Base-by-base conservation (phyloP, 2,113 vertebrate genomes). In the Nothocercus nigrocapillus region DNA sequence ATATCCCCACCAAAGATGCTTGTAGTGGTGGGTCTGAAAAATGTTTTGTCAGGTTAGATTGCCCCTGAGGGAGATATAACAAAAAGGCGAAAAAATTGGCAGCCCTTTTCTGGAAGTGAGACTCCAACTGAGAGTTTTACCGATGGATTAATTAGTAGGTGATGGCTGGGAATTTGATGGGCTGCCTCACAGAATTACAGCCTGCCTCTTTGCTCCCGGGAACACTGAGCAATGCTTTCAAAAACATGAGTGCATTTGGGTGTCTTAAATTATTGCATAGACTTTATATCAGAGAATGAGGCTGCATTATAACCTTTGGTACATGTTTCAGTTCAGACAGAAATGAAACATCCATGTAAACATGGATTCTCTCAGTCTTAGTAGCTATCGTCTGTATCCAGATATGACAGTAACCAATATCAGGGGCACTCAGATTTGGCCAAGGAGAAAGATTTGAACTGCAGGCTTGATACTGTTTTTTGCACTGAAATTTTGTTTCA, bases 71-170 rank as follows among this genome's bases (percentile, higher is more conserved):
- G 86, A 93, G 16, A 42, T 72, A 13, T 74, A 78, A 70, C 47
- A 36, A 79, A 94, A 88, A 84, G 56, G 62, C 58, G 86, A 64
- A 67, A 85, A 95, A 85, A 32, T 21, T 83, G 90, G 45, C 85
- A 90, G 34, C 45, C 64, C 19, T 82, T 86, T 94, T 66, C 62
- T 91, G 66, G 64, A 94, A 91, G 45, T 44, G 45, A 80, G 69
- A 47, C 44, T 85, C 8, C 51, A 44, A 88, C 18, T 0, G 0
- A 84, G 32, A 79, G 5, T 15, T 78, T 74, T 92, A 66, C 19
- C 0, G 1, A 38, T 80, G 74, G 45, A 77, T 94, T 94, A 93
- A 95, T 96, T 96, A 90, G 74, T 51, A 74, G 81, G 72, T 84
- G 74, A 66, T 0, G 53, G 32, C 80, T 79, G 64, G 72, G 38